Conservation (phyloP, 2,797 vertebrate species). For the Malacoraja senta region DNA sequence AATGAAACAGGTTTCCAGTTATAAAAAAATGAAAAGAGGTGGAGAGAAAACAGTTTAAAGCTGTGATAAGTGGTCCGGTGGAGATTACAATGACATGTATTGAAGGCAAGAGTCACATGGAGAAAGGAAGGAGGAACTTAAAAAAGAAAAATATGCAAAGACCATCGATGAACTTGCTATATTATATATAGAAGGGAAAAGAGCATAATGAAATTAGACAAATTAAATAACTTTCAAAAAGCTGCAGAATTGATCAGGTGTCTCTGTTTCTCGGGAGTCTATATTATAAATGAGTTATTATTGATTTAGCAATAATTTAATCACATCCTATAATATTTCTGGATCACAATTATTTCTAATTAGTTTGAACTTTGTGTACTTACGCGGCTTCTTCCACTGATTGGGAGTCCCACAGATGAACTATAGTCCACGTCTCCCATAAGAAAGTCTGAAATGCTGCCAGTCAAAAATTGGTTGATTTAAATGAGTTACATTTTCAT, state of each 20-base stretch:
- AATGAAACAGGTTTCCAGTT: too few species aligned
- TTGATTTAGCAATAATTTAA: background rate
- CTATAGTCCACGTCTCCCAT: conserved; percentile 98
- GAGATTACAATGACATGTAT: too few species aligned
- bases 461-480: conserved; percentile 42
- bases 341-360: background rate
- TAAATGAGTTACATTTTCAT: background rate
- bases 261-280: too few species aligned
- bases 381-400: conserved; percentile 84
- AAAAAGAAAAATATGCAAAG: too few species aligned
- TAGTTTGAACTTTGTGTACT: conserved; percentile 40
- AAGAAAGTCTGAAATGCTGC: conserved; percentile 97
- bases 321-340: background rate
- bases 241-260: background rate
- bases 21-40: too few species aligned
- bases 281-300: background rate
- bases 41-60: too few species aligned
- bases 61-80: too few species aligned
- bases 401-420: conserved; percentile 79
- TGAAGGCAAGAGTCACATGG: too few species aligned
- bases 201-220: background rate
- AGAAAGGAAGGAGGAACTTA: too few species aligned
- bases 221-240: background rate
- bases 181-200: background rate
- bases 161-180: too few species aligned